Conservation (phyloP, 2,888 invertebrate genomes). For the Callyntrura sp. region DNA sequence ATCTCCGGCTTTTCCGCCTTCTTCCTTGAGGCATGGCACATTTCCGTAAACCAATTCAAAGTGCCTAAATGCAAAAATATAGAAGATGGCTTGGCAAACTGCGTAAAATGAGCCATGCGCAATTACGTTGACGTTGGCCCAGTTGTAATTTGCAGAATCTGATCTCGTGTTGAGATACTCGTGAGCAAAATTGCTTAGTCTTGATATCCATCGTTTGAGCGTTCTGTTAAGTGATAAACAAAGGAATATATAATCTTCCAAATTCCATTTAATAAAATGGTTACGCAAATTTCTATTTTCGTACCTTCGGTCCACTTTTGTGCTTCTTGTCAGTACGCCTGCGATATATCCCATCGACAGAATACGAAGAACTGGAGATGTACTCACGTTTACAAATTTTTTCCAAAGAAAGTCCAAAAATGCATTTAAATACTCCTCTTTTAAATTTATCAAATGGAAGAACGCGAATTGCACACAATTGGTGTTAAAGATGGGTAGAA, state of each 20-base stretch:
- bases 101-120: slow-evolving; percentile 96
- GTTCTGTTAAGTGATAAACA: slow-evolving; percentile 86
- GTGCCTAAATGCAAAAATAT: slow-evolving; percentile 95
- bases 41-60: slow-evolving; percentile 63
- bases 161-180: slow-evolving; percentile 90
- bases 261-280: background rate
- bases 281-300: slow-evolving; percentile 70
- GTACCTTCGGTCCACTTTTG: slow-evolving; percentile 89
- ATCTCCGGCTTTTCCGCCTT: slow-evolving; percentile 23
- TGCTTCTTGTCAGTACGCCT: slow-evolving; percentile 90
- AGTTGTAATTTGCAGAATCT: slow-evolving; percentile 87
- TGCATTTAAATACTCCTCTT: slow-evolving; percentile 87
- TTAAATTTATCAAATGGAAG: slow-evolving; percentile 91
- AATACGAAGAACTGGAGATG: slow-evolving; percentile 89
- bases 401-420: slow-evolving; percentile 91
- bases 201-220: slow-evolving; percentile 89
- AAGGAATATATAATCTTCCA: slow-evolving; percentile 68
- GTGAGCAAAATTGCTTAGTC: slow-evolving; percentile 94
- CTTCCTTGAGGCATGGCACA: slow-evolving; percentile 37
- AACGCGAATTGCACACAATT: slow-evolving; percentile 92
- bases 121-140: slow-evolving; percentile 88
- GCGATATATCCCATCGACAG: slow-evolving; percentile 91
- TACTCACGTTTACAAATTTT: slow-evolving; percentile 89
- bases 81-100: slow-evolving; percentile 96
- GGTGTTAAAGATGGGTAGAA: slow-evolving; percentile 93